Percentiles rank a stretch among this genome's conserved stretches.
phyloP scores from a whole-genome alignment of 1,140 invertebrate species.

The Nymphalis io region DNA sequence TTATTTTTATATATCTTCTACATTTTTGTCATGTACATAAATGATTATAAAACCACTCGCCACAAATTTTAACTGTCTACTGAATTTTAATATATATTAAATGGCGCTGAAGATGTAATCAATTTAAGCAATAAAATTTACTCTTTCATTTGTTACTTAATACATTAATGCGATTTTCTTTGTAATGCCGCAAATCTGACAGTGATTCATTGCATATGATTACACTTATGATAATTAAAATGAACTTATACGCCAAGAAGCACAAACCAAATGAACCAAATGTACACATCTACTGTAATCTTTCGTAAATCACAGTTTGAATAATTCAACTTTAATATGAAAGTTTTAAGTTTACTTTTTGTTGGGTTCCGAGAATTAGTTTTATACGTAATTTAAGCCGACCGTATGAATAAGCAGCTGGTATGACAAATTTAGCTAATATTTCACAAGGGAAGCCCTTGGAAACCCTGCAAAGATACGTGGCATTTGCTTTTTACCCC shows the following conservation, averaged over 20 bases:
- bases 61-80: conserved; percentile 10
- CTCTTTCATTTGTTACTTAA: conserved; percentile 4
- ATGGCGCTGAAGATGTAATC: conserved; percentile 8
- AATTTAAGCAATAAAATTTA: conserved; percentile 15
- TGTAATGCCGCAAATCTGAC: conserved; percentile 15
- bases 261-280: background rate
- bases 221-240: conserved; percentile 28
- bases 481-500: conserved; percentile 49
- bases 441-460: conserved; percentile 44
- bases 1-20: too few relatives aligned
- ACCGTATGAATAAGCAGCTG: conserved; percentile 32
- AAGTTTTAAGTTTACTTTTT: background rate
- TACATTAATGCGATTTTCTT: conserved; percentile 14
- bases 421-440: conserved; percentile 43
- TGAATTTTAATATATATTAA: conserved; percentile 16
- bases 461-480: conserved; percentile 55
- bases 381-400: conserved; percentile 32
- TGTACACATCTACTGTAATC: background rate
- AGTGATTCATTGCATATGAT: conserved; percentile 16
- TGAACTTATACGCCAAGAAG: conserved; percentile 14
- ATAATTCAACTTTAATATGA: background rate
- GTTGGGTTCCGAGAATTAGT: conserved; percentile 18
- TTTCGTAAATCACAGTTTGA: background rate
- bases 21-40: too few relatives aligned
- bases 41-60: background rate